A percentile compares a stretch with the other conserved stretches of the same genome.
Conservation (phyloP, 2,888 invertebrate species). For the Phortica okadai region DNA sequence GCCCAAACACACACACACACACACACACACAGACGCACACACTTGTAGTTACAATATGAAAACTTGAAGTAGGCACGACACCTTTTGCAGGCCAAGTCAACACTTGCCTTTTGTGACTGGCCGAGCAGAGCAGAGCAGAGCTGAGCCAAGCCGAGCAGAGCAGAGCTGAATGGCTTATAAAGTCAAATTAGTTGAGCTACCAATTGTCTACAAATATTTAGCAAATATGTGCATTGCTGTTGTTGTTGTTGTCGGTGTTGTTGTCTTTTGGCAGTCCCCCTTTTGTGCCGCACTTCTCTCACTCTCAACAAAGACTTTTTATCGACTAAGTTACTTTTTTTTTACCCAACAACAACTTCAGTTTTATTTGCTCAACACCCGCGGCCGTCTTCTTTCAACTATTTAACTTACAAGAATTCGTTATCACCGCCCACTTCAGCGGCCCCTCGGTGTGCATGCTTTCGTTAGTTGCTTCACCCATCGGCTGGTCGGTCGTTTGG, state of each 20-base stretch:
- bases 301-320: neutral
- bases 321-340: no score
- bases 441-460: no score
- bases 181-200: constrained; percentile 66
- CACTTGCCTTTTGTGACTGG: neutral
- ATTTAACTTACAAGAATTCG: neutral
- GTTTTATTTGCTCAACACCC: no score
- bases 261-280: neutral
- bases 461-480: no score
- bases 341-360: no score
- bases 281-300: neutral
- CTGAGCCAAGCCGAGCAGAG: neutral
- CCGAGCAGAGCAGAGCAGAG: neutral
- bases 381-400: constrained; percentile 21
- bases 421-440: neutral
- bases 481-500: neutral
- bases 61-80: neutral
- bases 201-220: constrained; percentile 69
- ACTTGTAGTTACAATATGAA: neutral
- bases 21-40: constrained; percentile 27
- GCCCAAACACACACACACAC: constrained; percentile 39
- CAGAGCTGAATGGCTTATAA: constrained; percentile 19
- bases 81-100: neutral
- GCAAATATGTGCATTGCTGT: constrained; percentile 51
- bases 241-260: neutral